phyloP scores from a whole-genome alignment of 2,888 invertebrate species.

The Eristalis pertinax region DNA sequence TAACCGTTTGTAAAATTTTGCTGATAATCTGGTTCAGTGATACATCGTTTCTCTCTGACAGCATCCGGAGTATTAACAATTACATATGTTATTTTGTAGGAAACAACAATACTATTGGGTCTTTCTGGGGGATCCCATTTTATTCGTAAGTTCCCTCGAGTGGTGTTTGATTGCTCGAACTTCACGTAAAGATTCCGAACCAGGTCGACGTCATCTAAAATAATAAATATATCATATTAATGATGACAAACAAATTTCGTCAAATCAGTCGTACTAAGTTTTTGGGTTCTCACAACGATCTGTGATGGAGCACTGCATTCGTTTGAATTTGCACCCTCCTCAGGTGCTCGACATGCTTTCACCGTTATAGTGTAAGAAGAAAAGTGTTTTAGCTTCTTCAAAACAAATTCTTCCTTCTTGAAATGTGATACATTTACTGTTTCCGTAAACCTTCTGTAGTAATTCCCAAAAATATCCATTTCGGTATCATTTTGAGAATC shows the following conservation, averaged over 20 bases:
- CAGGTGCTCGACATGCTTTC: constrained; percentile 88
- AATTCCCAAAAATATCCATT: constrained; percentile 71
- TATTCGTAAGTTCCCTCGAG: constrained; percentile 85
- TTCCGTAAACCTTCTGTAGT: constrained; percentile 73
- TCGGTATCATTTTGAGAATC: constrained; percentile 67
- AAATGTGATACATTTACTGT: constrained; percentile 75
- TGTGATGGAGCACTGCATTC: constrained; percentile 83
- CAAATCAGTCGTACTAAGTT: constrained; percentile 77
- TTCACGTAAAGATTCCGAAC: constrained; percentile 83
- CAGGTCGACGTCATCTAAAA: constrained; percentile 86
- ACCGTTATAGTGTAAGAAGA: constrained; percentile 89
- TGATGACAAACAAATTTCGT: background rate
- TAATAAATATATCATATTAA: background rate
- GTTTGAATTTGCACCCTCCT: constrained; percentile 35
- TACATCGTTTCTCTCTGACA: constrained; percentile 87
- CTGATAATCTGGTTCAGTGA: constrained; percentile 85
- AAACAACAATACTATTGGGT: constrained; percentile 94
- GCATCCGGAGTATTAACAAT: constrained; percentile 82
- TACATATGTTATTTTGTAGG: constrained; percentile 90
- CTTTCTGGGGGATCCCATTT: constrained; percentile 90
- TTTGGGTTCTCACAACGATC: constrained; percentile 82
- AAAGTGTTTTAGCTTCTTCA: constrained; percentile 88
- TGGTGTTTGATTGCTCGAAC: constrained; percentile 79
- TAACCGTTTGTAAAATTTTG: constrained; percentile 79
- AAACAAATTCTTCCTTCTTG: constrained; percentile 81